These are phyloP conservation scores for Hepsetus odoe DNA, from an alignment of 2,113 vertebrate species.

Conservation along the genomic window DNA sequence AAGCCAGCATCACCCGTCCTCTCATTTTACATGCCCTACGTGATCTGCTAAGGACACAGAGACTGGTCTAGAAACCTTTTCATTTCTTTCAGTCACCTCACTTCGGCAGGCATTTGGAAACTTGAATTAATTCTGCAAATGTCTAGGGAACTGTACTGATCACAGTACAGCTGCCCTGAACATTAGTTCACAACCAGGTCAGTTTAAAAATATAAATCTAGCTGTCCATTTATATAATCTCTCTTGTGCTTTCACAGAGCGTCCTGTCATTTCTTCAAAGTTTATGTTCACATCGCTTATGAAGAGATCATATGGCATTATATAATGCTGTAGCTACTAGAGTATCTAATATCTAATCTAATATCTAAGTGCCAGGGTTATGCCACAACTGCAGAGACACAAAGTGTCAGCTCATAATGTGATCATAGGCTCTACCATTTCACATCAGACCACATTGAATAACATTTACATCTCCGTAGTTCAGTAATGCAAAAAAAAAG, in stretches of 20 bases:
- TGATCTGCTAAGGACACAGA: background rate
- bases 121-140: constrained; percentile 17
- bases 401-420: constrained; percentile 52
- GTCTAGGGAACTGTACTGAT: background rate
- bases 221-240: background rate
- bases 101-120: background rate
- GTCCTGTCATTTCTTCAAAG: background rate
- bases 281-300: background rate
- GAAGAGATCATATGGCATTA: constrained; percentile 11
- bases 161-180: constrained; percentile 13
- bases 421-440: constrained; percentile 38
- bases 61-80: background rate
- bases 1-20: background rate
- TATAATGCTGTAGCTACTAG: background rate
- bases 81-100: background rate
- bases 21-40: background rate
- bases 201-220: background rate
- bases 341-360: too few relatives aligned
- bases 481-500: too few relatives aligned
- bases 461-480: too few relatives aligned
- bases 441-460: too few relatives aligned
- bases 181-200: constrained; percentile 13
- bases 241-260: background rate
- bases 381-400: constrained; percentile 60
- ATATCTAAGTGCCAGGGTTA: constrained; percentile 60